Conservation (phyloP, 2,113 vertebrate species). For the Seriola aureovittata region DNA sequence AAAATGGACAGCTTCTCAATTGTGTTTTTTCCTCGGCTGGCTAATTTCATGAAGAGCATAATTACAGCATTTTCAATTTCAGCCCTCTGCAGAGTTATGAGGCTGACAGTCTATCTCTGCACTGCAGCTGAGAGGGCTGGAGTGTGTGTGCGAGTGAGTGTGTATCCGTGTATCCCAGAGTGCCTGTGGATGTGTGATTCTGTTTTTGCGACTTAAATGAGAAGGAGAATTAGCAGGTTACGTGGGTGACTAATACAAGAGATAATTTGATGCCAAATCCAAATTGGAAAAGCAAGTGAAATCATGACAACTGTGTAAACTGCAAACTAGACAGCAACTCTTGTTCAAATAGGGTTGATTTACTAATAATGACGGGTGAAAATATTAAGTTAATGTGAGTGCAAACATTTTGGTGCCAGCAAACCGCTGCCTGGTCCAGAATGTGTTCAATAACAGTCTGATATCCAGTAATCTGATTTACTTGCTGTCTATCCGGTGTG, state of each 20-base stretch:
- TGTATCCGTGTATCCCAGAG: conserved; percentile 22
- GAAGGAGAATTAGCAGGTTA: conserved; percentile 43
- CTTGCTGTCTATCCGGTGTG: conserved; percentile 47
- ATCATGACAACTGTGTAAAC: conserved; percentile 51
- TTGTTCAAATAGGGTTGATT: conserved; percentile 36
- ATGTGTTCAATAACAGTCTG: conserved; percentile 50
- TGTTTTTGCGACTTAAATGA: conserved; percentile 36
- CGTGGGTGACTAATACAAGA: conserved; percentile 53
- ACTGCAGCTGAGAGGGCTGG: conserved; percentile 67
- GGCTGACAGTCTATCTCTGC: conserved; percentile 68
- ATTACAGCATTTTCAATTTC: conserved; percentile 82
- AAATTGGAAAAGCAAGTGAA: conserved; percentile 54
- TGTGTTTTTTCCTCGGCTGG: conserved; percentile 68
- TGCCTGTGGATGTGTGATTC: conserved; percentile 30
- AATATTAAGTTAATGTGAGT: conserved; percentile 40
- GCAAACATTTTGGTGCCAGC: conserved; percentile 17
- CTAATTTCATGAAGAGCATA: conserved; percentile 83
- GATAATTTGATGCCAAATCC: conserved; percentile 54
- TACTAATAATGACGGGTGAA: conserved; percentile 27
- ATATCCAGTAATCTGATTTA: conserved; percentile 70
- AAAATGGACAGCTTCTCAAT: conserved; percentile 74
- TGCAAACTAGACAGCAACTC: neutral
- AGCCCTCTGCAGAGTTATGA: conserved; percentile 65
- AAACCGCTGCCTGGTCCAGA: conserved; percentile 43
- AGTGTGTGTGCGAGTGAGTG: conserved; percentile 22